Conservation (phyloP, 2,113 vertebrate species). For the Albula goreensis region DNA sequence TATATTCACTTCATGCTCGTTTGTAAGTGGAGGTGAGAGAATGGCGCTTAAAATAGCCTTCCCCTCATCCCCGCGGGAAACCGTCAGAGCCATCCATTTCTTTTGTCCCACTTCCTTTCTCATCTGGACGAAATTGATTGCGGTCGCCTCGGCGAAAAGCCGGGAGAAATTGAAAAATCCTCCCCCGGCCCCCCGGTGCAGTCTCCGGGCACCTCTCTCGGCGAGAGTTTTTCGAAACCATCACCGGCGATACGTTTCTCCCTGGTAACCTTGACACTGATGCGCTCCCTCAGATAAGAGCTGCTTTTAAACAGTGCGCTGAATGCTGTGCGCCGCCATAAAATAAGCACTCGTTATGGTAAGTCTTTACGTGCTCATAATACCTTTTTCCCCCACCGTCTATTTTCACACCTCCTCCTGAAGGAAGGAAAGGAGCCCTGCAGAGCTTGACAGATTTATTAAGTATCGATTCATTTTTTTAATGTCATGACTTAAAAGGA, state of each 20-base stretch:
- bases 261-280: constrained; percentile 34
- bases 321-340: background rate
- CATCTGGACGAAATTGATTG: constrained; percentile 62
- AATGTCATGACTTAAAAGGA: background rate
- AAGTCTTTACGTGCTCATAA: background rate
- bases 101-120: constrained; percentile 62
- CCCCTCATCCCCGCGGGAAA: constrained; percentile 54
- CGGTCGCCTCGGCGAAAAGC: constrained; percentile 53
- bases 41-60: constrained; percentile 77
- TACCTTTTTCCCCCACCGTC: background rate
- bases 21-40: constrained; percentile 63
- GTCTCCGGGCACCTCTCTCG: constrained; percentile 37
- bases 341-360: background rate
- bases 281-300: constrained; percentile 14
- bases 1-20: constrained; percentile 67
- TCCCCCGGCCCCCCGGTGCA: constrained; percentile 27
- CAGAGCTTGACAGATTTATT: background rate
- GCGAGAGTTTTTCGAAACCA: constrained; percentile 33
- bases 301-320: background rate
- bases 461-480: background rate
- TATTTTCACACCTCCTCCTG: background rate
- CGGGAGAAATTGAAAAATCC: constrained; percentile 58
- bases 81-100: constrained; percentile 55
- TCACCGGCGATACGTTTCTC: constrained; percentile 10
- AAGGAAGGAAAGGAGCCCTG: background rate